Evolutionary conservation across 1,140 invertebrate species (phyloP).

Genomic region (Sitophilus oryzae): DNA sequence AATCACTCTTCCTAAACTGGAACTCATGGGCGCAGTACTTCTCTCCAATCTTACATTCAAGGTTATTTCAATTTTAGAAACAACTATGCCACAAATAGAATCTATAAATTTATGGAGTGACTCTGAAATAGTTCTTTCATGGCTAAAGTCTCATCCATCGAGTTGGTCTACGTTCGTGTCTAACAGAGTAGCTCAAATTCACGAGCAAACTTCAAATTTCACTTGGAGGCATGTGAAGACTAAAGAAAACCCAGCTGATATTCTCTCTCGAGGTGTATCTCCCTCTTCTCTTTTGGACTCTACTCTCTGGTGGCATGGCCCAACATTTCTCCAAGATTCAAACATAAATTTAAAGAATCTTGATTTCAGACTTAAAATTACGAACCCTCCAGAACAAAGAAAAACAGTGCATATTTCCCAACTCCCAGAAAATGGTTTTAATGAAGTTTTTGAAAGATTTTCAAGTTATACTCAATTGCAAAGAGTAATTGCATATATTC

Average conservation of each 20-base stretch:
- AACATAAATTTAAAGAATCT: not conserved
- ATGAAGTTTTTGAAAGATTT: slow-evolving; percentile 7
- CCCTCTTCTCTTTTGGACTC: not conserved
- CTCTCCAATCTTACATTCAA: slow-evolving; percentile 28
- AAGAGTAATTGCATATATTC: slow-evolving; percentile 9
- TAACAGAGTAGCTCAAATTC: slow-evolving; percentile 26
- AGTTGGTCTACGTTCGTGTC: slow-evolving; percentile 4
- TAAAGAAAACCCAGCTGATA: slow-evolving; percentile 42
- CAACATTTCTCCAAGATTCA: slow-evolving; percentile 4
- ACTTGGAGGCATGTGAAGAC: slow-evolving; percentile 44
- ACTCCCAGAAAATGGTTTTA: not conserved
- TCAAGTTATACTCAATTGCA: not conserved
- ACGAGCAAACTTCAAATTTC: slow-evolving; percentile 18
- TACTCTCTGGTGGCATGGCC: slow-evolving; percentile 21
- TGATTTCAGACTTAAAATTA: not conserved
- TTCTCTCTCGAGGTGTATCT: slow-evolving; percentile 26
- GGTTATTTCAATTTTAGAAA: too few species aligned
- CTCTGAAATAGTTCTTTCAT: slow-evolving; percentile 36
- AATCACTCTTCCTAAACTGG: slow-evolving; percentile 37
- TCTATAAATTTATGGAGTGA: slow-evolving; percentile 18
- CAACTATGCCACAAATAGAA: too few species aligned
- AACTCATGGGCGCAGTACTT: slow-evolving; percentile 39
- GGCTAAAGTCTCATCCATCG: slow-evolving; percentile 29
- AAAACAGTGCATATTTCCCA: not conserved
- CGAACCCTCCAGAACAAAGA: not conserved